Percentiles rank a stretch among this genome's conserved stretches.
Conservation (phyloP, 2,797 vertebrate genomes). For the Scleropages formosus region DNA sequence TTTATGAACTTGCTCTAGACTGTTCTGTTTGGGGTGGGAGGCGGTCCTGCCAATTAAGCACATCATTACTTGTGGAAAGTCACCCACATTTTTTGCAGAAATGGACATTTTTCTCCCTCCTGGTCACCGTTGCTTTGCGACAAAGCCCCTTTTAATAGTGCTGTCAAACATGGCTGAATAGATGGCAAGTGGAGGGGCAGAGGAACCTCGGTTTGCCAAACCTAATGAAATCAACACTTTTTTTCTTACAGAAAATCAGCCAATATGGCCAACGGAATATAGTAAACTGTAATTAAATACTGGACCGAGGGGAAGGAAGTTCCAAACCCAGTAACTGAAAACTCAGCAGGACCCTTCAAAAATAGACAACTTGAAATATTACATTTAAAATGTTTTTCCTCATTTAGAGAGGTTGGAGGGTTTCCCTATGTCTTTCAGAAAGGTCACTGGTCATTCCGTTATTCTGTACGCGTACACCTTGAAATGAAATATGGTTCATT, state of each 20-base stretch:
- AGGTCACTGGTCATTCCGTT: conserved; percentile 49
- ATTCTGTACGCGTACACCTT: conserved; percentile 36
- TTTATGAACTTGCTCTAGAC: conserved; percentile 67
- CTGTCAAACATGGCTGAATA: conserved; percentile 66
- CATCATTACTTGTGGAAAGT: conserved; percentile 68
- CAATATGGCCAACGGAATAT: conserved; percentile 54
- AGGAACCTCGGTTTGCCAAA: conserved; percentile 64
- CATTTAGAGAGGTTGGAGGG: conserved; percentile 50
- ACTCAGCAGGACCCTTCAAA: conserved; percentile 32
- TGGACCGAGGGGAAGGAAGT: conserved; percentile 10
- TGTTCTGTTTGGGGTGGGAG: conserved; percentile 58
- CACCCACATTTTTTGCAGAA: conserved; percentile 59
- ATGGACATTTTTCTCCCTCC: conserved; percentile 76
- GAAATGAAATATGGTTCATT: conserved; percentile 24
- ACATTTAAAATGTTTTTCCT: conserved; percentile 53
- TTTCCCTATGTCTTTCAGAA: conserved; percentile 51
- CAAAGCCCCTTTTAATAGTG: conserved; percentile 76
- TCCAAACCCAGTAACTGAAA: conserved; percentile 31
- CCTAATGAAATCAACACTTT: conserved; percentile 67
- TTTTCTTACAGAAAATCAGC: conserved; percentile 68
- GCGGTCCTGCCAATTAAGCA: conserved; percentile 71
- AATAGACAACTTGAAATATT: conserved; percentile 42
- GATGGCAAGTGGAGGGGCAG: conserved; percentile 53
- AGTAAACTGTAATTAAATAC: conserved; percentile 40
- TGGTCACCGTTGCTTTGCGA: conserved; percentile 81